Evolutionary conservation across 2,888 invertebrate species (phyloP).

Genomic region (Campaea margaritaria): DNA sequence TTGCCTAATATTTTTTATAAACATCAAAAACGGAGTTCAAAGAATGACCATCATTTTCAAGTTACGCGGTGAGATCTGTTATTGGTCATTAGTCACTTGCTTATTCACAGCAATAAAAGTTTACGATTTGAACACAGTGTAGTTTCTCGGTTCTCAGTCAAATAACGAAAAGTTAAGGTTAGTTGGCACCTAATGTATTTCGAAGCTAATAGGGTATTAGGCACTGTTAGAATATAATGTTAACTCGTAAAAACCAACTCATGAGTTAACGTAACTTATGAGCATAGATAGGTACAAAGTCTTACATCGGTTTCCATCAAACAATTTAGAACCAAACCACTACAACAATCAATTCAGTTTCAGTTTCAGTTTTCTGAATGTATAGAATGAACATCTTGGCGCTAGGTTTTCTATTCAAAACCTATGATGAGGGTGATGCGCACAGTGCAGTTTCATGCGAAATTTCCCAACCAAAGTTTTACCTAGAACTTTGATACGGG

Average conservation of each 20-base stretch:
- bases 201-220: conserved; percentile 25
- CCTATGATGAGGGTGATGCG: no score
- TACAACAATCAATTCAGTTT: no score
- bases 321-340: no score
- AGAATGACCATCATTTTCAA: conserved; percentile 42
- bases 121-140: conserved; percentile 49
- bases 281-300: no score
- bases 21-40: conserved; percentile 41
- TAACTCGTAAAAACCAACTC: conserved; percentile 19
- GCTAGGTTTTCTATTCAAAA: no score
- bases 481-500: no score
- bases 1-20: conserved; percentile 39
- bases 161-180: conserved; percentile 46
- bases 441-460: no score
- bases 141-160: conserved; percentile 17
- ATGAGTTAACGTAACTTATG: conserved; percentile 3
- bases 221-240: conserved; percentile 16
- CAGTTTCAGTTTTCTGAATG: no score
- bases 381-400: no score
- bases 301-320: no score
- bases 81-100: conserved; percentile 47
- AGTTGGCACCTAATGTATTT: conserved; percentile 33
- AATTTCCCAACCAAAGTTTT: no score
- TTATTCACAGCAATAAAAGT: conserved; percentile 56
- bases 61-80: conserved; percentile 45